Percentiles rank a stretch among this genome's conserved stretches.
These are phyloP conservation scores for Hermaeophaga mercurialis DNA, from an alignment of 2,888 invertebrate species.

Conservation along the genomic window DNA sequence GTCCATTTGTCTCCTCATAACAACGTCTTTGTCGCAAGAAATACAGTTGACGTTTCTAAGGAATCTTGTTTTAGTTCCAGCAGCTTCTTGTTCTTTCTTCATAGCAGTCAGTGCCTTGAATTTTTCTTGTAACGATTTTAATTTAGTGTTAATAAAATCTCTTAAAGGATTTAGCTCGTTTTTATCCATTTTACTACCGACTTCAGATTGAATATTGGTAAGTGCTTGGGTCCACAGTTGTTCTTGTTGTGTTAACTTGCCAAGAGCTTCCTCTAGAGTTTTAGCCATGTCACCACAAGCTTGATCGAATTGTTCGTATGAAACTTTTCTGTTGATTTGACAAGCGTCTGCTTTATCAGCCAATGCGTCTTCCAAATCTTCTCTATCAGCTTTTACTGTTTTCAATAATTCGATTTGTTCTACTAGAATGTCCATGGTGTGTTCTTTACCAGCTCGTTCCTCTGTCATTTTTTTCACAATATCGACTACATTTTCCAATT, in stretches of 20 bases:
- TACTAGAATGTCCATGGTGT: constrained; percentile 63
- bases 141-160: constrained; percentile 67
- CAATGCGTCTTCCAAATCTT: constrained; percentile 72
- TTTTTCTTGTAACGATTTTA: constrained; percentile 66
- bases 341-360: constrained; percentile 77
- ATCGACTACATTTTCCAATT: constrained; percentile 55
- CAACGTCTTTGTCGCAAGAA: constrained; percentile 76
- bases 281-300: constrained; percentile 70
- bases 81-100: constrained; percentile 70
- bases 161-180: constrained; percentile 68
- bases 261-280: constrained; percentile 67
- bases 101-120: constrained; percentile 65
- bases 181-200: constrained; percentile 71
- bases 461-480: constrained; percentile 58
- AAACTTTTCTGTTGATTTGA: constrained; percentile 73
- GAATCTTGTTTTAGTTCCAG: constrained; percentile 70
- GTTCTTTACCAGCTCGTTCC: constrained; percentile 63
- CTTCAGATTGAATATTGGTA: constrained; percentile 69
- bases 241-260: constrained; percentile 68
- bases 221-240: constrained; percentile 69
- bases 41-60: constrained; percentile 76
- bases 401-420: constrained; percentile 72
- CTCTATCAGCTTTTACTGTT: constrained; percentile 71
- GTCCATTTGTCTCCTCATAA: constrained; percentile 68
- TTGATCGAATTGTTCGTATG: constrained; percentile 72